Base-by-base conservation (phyloP, 2,797 vertebrate species). In the Sebastolobus altivelis region DNA sequence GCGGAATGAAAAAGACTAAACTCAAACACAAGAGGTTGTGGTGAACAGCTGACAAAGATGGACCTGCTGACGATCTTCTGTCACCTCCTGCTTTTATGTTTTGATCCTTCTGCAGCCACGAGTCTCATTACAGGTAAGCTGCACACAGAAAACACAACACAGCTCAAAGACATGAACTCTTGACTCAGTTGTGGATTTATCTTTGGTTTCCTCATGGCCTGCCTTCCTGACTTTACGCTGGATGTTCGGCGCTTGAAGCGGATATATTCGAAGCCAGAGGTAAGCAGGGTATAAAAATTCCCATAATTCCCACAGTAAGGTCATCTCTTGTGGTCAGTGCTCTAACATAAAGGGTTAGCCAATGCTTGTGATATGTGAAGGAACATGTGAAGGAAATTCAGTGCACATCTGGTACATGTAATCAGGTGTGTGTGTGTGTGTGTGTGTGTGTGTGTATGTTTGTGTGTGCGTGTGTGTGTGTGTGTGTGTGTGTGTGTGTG, bases 201-300 rank as follows among this genome's bases (percentile, higher is more conserved):
- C 37, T 90, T 49, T 89, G 66, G 6, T 81, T 82, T 84, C 37
- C 4, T 65, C 35, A 27, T 78, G 63, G n/a, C 27, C 20, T 86
- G 37, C 29, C 56, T n/a, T 46, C 27, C 35, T 72, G 37, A 66
- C 65, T 52, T 49, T 25, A 16, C 22, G 6, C 33, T 86, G 87
- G 80, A 83, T 68, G 27, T 80, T 88, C 71, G 85, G 25, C 46
- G 83, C 40, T 46, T 79, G 61, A 83, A 95, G 94, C 93, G 27
- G 89, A 95, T 61, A 67, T 94, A 82, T 95, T 94, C 77, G 93
- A 95, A 91, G 91, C 93, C 13, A 90, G 92, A 92, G 94, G 94
- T 95, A 91, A 25, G 91, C 5, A 52, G 13, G 12, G 33, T 40
- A 11, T 18, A 63, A 20, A 20, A 31, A 46, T 46, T 46, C 43